phyloP scores from a whole-genome alignment of 1,140 invertebrate species.

The Sarcophaga bullata region DNA sequence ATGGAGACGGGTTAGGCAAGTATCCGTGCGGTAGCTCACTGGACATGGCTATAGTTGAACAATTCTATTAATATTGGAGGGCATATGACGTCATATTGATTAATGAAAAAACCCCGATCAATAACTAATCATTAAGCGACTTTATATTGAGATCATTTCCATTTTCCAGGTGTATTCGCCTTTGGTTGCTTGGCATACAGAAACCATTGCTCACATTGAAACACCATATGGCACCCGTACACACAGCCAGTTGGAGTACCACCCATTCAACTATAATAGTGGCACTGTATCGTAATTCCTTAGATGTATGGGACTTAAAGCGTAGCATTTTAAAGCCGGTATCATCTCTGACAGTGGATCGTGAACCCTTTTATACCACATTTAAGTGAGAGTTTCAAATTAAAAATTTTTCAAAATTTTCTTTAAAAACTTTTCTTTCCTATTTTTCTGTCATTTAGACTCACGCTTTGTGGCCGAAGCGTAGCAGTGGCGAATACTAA shows the following conservation, averaged over 20 bases:
- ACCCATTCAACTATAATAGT: slow-evolving; percentile 85
- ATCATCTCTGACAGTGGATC: slow-evolving; percentile 65
- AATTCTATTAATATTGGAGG: too few species aligned
- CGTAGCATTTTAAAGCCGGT: slow-evolving; percentile 74
- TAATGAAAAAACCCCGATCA: too few species aligned
- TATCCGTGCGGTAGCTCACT: too few species aligned
- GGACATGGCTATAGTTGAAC: too few species aligned
- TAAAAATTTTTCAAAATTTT: slow-evolving; percentile 23
- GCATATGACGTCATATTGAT: too few species aligned
- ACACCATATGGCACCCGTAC: slow-evolving; percentile 70
- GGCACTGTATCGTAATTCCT: slow-evolving; percentile 75
- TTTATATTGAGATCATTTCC: too few species aligned
- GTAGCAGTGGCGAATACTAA: slow-evolving; percentile 73
- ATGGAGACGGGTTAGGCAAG: too few species aligned
- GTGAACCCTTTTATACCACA: slow-evolving; percentile 61
- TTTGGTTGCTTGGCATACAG: slow-evolving; percentile 78
- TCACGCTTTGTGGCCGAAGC: slow-evolving; percentile 74
- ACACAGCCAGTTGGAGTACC: slow-evolving; percentile 81
- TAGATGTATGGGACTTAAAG: slow-evolving; percentile 79
- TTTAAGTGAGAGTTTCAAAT: slow-evolving; percentile 50
- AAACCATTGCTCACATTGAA: slow-evolving; percentile 74
- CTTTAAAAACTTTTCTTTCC: neutral
- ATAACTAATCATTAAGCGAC: too few species aligned
- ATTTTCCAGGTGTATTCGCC: slow-evolving; percentile 69
- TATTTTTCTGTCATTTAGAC: slow-evolving; percentile 59